Evolutionary conservation across 2,888 invertebrate species (phyloP), one percentile per base, ranked within the genome.

Genomic region (Nycteola revayana): DNA sequence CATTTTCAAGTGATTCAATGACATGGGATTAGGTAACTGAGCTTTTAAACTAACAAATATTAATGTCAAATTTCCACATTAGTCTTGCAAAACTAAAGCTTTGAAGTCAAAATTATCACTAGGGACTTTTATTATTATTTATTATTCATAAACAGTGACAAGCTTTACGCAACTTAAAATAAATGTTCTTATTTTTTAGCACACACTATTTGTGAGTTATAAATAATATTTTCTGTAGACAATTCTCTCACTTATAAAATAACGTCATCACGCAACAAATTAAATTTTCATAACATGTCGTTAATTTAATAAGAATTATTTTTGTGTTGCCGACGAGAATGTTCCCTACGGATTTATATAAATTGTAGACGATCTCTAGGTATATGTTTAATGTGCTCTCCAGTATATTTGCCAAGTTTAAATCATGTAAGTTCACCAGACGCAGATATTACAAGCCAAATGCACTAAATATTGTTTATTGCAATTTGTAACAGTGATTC

Each of bases 381-480:
- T n/a, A n/a, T n/a, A n/a, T n/a, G n/a, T n/a, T n/a, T n/a, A n/a
- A n/a, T n/a, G n/a, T n/a, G n/a, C n/a, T n/a, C n/a, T n/a, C n/a
- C n/a, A n/a, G n/a, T n/a, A n/a, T n/a, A n/a, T n/a, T n/a, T n/a
- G n/a, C n/a, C n/a, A n/a, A 38, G 45, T 33, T 54, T 61, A 64
- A 70, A 70, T 69, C 58, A 60, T 53, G 38, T 33, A 28, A 43
- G 46, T 60, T 45, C 54, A 54, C 54, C 45, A 42, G 46, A 38
- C 29, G 10, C 54, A 39, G 25, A 40, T 41, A 60, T 46, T 51
- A 38, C 51, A 44, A 49, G 61, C 59, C 63, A 67, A 69, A 51
- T 48, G 42, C 48, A 47, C 43, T 54, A 50, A 52, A 49, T 42
- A 35, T 32, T 38, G 25, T 28, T 43, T 22, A 14, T 20, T 34